Evolutionary conservation across 1,140 invertebrate species (phyloP), one percentile per base, ranked within the genome.

Genomic region (Megalopta genalis): DNA sequence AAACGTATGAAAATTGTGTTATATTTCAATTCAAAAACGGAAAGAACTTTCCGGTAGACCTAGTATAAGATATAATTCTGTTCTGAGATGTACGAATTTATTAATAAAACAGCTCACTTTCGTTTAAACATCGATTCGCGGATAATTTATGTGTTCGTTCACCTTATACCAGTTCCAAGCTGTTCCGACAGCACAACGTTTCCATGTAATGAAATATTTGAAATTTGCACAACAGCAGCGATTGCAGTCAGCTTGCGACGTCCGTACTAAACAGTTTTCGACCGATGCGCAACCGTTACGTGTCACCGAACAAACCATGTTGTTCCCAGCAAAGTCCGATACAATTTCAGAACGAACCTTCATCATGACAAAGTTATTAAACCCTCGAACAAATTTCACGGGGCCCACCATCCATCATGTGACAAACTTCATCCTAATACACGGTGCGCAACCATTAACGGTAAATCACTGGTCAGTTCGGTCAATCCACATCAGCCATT

Each of bases 391-490:
- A 27, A 77, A 84, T 77, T 85, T 69, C 69, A 80, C 60, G 65
- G 75, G 18, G 21, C 57, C 77, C 77, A 59, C 21, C 49, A 87
- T 87, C 85, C 27, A 87, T 87, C 86, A 87, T 59, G 37, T 62
- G 49, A 39, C 60, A 77, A 80, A 83, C 52, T 76, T 68, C 63
- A 77, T 81, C 64, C 77, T 68, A 39, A 39, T 68, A 69, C 66
- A 66, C 21, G 77, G 64, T 16, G 37, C 49, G 63, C 60, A 27
- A 72, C 71, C 62, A 79, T 54, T 57, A 74, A 69, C 54, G 79
- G 62, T 85, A 85, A 85, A 85, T 85, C 83, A 81, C 70, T 37
- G 49, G 23, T 25, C 46, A 27, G 23, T 37, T 14, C 46, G n/a
- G 65, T 76, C 77, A 71, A 81, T 81, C 23, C 82, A 25, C 52